Evolutionary conservation across 1,140 invertebrate genomes (phyloP).

Genomic region (Chymomyza costata): DNA sequence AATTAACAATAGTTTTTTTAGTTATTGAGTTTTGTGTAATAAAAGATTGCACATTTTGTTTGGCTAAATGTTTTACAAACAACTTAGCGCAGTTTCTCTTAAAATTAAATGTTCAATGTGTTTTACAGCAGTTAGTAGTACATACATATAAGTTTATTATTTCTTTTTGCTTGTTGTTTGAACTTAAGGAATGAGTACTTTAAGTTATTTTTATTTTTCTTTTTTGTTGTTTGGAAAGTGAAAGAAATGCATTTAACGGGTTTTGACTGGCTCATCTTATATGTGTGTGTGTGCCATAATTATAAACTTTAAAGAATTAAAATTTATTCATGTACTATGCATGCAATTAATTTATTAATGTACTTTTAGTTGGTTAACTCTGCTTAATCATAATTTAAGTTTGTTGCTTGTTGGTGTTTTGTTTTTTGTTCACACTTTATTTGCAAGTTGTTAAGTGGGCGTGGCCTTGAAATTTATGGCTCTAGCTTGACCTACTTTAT

Average conservation of each 20-base stretch:
- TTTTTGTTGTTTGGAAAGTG: too few relatives aligned
- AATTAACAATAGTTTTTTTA: constrained; percentile 39
- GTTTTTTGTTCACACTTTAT: background rate
- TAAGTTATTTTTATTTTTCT: too few relatives aligned
- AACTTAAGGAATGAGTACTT: background rate
- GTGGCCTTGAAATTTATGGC: background rate
- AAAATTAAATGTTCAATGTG: background rate
- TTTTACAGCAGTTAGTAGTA: constrained; percentile 8
- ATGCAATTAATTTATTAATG: background rate
- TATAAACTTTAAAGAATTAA: too few relatives aligned
- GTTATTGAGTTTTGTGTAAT: constrained; percentile 1
- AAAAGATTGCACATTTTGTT: too few relatives aligned
- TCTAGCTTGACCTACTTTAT: background rate
- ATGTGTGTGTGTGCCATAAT: too few relatives aligned
- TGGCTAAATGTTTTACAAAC: constrained; percentile 10
- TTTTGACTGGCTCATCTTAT: too few relatives aligned
- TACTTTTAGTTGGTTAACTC: background rate
- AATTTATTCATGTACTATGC: too few relatives aligned
- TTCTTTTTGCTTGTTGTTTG: constrained; percentile 17
- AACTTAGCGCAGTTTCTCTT: constrained; percentile 9
- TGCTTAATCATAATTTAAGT: background rate
- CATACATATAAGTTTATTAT: constrained; percentile 24
- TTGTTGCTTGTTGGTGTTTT: background rate
- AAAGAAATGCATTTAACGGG: too few relatives aligned
- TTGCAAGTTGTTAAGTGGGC: background rate